phyloP scores from a whole-genome alignment of 2,888 invertebrate species.

The Drosophila peninsularis region DNA sequence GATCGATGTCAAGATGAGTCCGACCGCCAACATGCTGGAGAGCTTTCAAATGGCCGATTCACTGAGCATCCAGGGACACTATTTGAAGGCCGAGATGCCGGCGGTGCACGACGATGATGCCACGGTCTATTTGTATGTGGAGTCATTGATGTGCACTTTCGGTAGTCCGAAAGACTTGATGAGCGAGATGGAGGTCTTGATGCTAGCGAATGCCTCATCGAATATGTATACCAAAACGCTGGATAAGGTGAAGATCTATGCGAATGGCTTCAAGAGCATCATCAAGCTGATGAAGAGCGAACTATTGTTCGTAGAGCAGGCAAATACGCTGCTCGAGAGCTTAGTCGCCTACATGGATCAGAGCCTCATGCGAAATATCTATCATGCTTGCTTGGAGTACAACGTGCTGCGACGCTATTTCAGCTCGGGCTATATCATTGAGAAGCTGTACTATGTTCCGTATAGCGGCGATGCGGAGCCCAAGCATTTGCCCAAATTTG shows the following conservation, averaged over 20 bases:
- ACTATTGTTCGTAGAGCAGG: constrained; percentile 69
- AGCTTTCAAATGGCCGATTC: constrained; percentile 51
- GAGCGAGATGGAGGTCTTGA: constrained; percentile 51
- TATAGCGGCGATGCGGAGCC: constrained; percentile 36
- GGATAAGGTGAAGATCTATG: constrained; percentile 60
- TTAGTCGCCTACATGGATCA: constrained; percentile 60
- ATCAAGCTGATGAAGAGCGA: constrained; percentile 62
- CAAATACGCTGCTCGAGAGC: constrained; percentile 63
- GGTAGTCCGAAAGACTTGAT: constrained; percentile 54
- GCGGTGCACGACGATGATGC: constrained; percentile 50
- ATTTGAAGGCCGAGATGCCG: constrained; percentile 56
- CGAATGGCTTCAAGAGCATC: constrained; percentile 67
- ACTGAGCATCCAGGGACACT: constrained; percentile 64
- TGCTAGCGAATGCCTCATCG: constrained; percentile 52
- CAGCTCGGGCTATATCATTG: constrained; percentile 30
- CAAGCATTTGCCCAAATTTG: constrained; percentile 61
- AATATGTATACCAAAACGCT: constrained; percentile 38
- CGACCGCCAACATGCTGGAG: constrained; percentile 26
- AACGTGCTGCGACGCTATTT: constrained; percentile 60
- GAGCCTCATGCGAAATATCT: constrained; percentile 48
- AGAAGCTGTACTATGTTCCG: constrained; percentile 2
- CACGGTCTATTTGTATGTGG: constrained; percentile 70
- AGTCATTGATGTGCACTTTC: constrained; percentile 69
- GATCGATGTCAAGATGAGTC: constrained; percentile 66
- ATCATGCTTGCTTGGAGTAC: constrained; percentile 74